Evolutionary conservation across 30 jellyfish, hydroid and myxozoan species (phyloP).

Genomic region (Aurelia sp.): DNA sequence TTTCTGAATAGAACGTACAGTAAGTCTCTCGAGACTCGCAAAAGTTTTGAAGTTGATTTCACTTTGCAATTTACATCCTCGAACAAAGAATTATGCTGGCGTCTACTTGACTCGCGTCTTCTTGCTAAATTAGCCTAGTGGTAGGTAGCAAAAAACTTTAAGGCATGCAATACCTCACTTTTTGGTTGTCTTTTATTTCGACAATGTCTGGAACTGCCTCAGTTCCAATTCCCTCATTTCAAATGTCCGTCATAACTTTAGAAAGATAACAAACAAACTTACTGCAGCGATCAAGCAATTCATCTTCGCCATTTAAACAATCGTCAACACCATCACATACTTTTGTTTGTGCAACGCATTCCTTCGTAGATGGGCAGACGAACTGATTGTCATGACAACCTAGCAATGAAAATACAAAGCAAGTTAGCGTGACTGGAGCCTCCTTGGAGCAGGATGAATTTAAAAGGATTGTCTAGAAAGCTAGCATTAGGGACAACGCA

Average conservation of each 20-base stretch:
- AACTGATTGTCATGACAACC: conserved; percentile 53
- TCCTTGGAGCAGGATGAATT: background rate
- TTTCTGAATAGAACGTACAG: too few species aligned
- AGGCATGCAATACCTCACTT: too few species aligned
- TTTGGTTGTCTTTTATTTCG: too few species aligned
- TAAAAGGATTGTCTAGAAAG: background rate
- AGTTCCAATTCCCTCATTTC: too few species aligned
- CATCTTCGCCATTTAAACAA: conserved; percentile 71
- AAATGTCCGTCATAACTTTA: too few species aligned
- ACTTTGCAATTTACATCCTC: background rate
- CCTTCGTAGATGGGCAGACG: conserved; percentile 34
- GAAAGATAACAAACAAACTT: conserved; percentile 21
- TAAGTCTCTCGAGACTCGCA: background rate
- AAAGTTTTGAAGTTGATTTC: background rate
- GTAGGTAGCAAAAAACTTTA: too few species aligned
- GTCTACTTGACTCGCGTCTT: too few species aligned
- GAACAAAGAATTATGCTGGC: background rate
- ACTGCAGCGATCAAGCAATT: conserved; percentile 55
- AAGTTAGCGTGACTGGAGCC: background rate
- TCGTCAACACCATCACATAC: conserved; percentile 68
- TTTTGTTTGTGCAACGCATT: conserved; percentile 38
- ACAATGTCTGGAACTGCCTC: too few species aligned
- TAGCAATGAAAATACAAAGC: background rate
- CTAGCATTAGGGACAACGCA: background rate
- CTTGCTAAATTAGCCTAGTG: too few species aligned